Evolutionary conservation across 2,113 vertebrate species (phyloP), one percentile per base, ranked within the genome.

Genomic region (Taxidea taxus): DNA sequence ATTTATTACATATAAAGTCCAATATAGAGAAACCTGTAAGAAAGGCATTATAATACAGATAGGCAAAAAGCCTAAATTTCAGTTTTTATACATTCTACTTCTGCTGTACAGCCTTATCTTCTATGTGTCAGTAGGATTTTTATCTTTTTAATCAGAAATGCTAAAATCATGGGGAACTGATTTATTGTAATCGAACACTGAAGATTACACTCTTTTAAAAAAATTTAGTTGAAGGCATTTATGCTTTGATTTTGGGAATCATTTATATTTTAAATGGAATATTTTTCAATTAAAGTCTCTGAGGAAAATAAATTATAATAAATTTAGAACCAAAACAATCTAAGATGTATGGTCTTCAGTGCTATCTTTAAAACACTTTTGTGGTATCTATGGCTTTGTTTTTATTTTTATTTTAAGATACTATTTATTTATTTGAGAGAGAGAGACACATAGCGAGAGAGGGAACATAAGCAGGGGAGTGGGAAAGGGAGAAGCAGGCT

Each of bases 221-320:
- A 86, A 92, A 68, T 90, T 94, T 49, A 85, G 62, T 60, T 94
- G 70, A 94, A 75, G 8, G 42, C 21, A 88, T 74, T 90, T 96
- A 70, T 74, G 56, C 11, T 20, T 56, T 91, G 27, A 95, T 51
- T 44, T 75, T 94, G 27, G 6, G 21, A 85, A 95, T 91, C 49
- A 60, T 75, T 87, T 96, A n/a, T 85, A 97, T 87, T 81, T 95
- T 89, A 89, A 93, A 91, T 70, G 75, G 37, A 44, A 88, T 77
- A 82, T 1, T 49, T 90, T 77, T 44, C 58, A 92, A 47, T 96
- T 87, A 75, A 93, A 90, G 25, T 82, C 21, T 81, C 42, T 60
- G 18, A 91, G 62, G 70, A 80, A 97, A 86, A 81, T 21, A 95
- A 94, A 90, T 62, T 92, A 42, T 16, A 82, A 58, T 68, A 90